Conservation (phyloP, 1,140 invertebrate species). For the Drosophila sproati region DNA sequence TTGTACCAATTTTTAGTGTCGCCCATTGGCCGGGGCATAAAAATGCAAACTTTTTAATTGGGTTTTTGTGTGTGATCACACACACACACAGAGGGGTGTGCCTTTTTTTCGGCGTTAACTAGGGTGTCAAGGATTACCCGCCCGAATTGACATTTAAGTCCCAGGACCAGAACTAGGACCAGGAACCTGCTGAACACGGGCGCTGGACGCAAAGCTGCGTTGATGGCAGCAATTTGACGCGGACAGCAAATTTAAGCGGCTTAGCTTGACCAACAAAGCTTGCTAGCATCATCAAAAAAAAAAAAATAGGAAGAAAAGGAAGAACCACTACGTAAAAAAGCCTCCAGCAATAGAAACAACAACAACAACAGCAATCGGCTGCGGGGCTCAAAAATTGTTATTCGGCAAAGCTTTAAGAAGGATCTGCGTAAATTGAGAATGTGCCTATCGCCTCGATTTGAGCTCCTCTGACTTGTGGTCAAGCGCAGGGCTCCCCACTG, state of each 20-base stretch:
- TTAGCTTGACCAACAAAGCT: conserved; percentile 78
- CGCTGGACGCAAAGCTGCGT: conserved; percentile 58
- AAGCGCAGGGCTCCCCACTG: too few relatives aligned
- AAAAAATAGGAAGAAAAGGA: not conserved
- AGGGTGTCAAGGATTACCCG: conserved; percentile 23
- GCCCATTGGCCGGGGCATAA: conserved; percentile 60
- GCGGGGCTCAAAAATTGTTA: conserved; percentile 21
- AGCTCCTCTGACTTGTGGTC: not conserved
- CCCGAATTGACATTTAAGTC: conserved; percentile 54
- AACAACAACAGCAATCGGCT: conserved; percentile 13
- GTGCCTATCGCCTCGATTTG: not conserved
- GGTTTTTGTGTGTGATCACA: conserved; percentile 74
- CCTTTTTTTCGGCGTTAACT: conserved; percentile 22
- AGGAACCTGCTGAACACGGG: not conserved
- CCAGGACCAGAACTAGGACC: not conserved
- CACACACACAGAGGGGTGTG: not conserved
- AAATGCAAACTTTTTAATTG: conserved; percentile 83
- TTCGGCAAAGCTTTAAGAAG: conserved; percentile 33
- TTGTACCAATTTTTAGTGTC: conserved; percentile 51
- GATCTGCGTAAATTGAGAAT: conserved; percentile 32
- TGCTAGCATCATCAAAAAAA: conserved; percentile 29
- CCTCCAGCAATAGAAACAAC: not conserved
- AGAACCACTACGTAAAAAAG: conserved; percentile 9
- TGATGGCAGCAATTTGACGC: conserved; percentile 77
- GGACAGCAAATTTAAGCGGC: conserved; percentile 73